Evolutionary conservation across 2,113 vertebrate genomes (phyloP).

Genomic region (Peucedramus taeniatus): DNA sequence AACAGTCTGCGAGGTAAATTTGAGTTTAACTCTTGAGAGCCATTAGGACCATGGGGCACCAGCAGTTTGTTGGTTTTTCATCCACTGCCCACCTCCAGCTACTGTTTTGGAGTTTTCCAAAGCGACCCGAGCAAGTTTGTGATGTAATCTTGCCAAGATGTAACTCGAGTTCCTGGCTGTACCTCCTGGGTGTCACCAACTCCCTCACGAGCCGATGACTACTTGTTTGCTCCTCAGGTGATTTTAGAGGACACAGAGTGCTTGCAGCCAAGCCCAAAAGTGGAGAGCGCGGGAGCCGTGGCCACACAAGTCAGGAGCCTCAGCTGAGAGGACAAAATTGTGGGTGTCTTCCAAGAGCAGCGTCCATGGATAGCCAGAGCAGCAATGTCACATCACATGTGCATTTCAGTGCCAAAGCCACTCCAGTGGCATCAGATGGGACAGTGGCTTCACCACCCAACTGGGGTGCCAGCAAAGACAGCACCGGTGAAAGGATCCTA

Average conservation of each 20-base stretch:
- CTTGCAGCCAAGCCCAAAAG: neutral
- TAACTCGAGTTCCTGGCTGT: conserved; percentile 9
- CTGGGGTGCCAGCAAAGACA: neutral
- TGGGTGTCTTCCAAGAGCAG: neutral
- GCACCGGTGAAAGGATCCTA: rapidly evolving
- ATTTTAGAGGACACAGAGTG: neutral
- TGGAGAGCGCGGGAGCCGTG: neutral
- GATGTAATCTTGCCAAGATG: neutral
- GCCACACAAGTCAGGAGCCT: neutral
- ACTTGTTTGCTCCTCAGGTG: neutral
- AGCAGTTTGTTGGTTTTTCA: neutral
- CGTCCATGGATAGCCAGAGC: neutral
- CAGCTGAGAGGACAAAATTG: neutral
- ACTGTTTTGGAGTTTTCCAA: neutral
- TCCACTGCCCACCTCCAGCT: neutral
- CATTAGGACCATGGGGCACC: neutral
- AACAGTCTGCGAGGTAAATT: neutral
- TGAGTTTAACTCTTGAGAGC: neutral
- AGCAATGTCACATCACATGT: rapidly evolving
- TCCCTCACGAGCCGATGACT: neutral
- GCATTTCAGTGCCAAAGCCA: neutral
- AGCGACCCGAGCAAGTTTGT: neutral
- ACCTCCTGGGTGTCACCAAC: neutral
- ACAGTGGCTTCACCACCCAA: neutral
- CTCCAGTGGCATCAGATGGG: neutral